phyloP scores from a whole-genome alignment of 2,113 vertebrate species.

The Promerops cafer region DNA sequence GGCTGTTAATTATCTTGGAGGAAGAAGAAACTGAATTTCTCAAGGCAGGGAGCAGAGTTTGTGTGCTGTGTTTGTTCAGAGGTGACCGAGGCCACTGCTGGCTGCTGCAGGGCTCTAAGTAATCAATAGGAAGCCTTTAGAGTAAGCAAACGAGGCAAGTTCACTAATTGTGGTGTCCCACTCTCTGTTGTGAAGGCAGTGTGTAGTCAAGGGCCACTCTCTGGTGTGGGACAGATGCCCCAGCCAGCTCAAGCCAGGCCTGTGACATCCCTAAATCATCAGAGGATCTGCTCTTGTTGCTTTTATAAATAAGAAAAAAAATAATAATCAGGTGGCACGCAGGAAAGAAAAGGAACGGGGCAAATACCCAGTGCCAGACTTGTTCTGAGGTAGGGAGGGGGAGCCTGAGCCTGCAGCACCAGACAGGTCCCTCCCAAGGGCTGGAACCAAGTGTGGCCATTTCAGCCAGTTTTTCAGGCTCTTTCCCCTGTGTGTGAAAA shows the following conservation, averaged over 20 bases:
- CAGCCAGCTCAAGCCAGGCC: background rate
- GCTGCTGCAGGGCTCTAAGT: background rate
- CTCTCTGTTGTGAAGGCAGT: background rate
- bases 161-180: background rate
- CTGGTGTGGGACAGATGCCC: accelerated
- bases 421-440: accelerated
- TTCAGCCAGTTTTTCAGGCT: background rate
- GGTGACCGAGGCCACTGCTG: background rate
- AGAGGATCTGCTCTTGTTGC: background rate
- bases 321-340: background rate
- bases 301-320: background rate
- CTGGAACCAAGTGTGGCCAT: accelerated
- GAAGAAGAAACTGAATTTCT: background rate
- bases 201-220: background rate
- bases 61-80: background rate
- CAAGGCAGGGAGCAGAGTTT: background rate
- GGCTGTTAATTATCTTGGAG: background rate
- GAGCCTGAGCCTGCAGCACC: accelerated
- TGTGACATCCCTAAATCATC: accelerated
- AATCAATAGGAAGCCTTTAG: background rate
- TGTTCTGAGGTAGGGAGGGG: too few species aligned
- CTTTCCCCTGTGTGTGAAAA: accelerated
- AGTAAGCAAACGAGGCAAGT: background rate
- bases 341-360: background rate
- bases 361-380: background rate